phyloP scores from a whole-genome alignment of 2,113 vertebrate species.

The Ailuropoda melanoleuca region DNA sequence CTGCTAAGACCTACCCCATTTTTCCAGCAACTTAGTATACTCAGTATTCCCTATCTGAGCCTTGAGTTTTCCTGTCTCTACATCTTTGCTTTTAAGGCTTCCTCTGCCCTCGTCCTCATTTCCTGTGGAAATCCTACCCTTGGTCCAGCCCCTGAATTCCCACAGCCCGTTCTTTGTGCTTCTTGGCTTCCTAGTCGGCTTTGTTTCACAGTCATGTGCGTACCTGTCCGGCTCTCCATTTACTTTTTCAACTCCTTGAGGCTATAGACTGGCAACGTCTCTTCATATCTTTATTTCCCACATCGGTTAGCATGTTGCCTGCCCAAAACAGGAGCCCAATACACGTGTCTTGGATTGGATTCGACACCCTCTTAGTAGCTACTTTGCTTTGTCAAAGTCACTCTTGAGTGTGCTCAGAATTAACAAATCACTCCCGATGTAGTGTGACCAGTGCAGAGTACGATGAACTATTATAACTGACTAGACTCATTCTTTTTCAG shows the following conservation, averaged over 20 bases:
- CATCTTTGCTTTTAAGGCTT: constrained; percentile 34
- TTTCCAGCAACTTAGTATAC: not conserved
- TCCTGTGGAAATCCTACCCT: constrained; percentile 10
- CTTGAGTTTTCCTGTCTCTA: constrained; percentile 12
- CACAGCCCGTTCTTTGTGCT: constrained; percentile 14
- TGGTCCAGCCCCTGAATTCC: not conserved
- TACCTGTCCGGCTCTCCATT: not conserved
- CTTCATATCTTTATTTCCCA: not conserved
- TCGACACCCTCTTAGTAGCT: constrained; percentile 9
- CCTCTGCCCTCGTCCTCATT: not conserved
- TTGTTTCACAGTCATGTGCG: not conserved
- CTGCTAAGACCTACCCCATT: not conserved
- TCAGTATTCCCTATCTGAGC: not conserved
- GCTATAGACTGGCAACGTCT: not conserved
- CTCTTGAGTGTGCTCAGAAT: not conserved
- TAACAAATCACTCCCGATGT: not conserved
- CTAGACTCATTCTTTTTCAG: constrained; percentile 15
- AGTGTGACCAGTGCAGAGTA: not conserved
- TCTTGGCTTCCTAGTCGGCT: not conserved
- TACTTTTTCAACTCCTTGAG: not conserved
- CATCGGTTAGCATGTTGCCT: not conserved
- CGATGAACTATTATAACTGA: not conserved
- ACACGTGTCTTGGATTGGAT: constrained; percentile 32
- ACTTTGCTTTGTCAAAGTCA: constrained; percentile 35
- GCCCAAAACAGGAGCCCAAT: not conserved